phyloP scores from a whole-genome alignment of 2,888 invertebrate genomes.

The Hipparchia semele region DNA sequence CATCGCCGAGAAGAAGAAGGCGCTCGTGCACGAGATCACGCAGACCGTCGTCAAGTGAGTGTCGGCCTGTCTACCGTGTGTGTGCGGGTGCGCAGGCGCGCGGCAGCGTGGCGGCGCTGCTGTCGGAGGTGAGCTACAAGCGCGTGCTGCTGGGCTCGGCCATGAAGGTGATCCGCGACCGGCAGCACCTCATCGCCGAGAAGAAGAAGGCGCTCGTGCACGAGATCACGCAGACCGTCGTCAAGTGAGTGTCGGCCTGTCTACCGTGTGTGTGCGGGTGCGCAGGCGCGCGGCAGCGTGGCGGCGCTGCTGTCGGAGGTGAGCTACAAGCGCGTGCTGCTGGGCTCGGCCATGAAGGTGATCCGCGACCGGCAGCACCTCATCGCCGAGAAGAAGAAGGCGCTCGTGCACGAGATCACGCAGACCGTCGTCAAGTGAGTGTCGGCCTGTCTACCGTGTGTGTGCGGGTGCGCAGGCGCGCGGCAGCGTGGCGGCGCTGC shows the following conservation, averaged over 20 bases:
- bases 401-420: conserved; percentile 93
- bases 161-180: conserved; percentile 91
- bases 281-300: conserved; percentile 73
- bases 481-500: conserved; percentile 64
- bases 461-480: conserved; percentile 64
- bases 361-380: conserved; percentile 93
- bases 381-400: conserved; percentile 93
- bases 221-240: conserved; percentile 94
- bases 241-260: conserved; percentile 83
- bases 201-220: conserved; percentile 93
- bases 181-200: conserved; percentile 92
- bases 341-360: conserved; percentile 90
- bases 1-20: no score
- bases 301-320: conserved; percentile 74
- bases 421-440: conserved; percentile 92
- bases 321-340: conserved; percentile 88
- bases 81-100: conserved; percentile 73
- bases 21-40: no score
- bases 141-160: conserved; percentile 89
- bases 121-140: conserved; percentile 86
- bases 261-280: conserved; percentile 47
- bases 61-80: no score
- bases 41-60: no score
- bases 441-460: no score
- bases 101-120: conserved; percentile 63